Percentiles rank a stretch among this genome's conserved stretches.
These are phyloP conservation scores for Lasaia peninsularis DNA, from an alignment of 1,140 invertebrate species.

Conservation along the genomic window DNA sequence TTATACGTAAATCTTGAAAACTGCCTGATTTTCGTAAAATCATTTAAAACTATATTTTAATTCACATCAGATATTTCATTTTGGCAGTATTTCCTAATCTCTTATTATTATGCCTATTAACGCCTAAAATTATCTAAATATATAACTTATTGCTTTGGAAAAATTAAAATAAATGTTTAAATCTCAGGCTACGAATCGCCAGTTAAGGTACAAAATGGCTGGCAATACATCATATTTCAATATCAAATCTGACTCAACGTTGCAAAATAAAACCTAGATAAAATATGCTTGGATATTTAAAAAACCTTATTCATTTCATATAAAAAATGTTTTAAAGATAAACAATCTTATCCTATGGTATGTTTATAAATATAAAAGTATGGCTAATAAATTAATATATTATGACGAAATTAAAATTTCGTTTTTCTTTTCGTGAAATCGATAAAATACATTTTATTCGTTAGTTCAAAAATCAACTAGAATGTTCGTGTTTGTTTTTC, in stretches of 20 bases:
- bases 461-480: constrained; percentile 40
- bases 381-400: constrained; percentile 71
- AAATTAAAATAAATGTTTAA: constrained; percentile 57
- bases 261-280: constrained; percentile 31
- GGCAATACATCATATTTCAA: constrained; percentile 46
- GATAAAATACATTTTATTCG: constrained; percentile 14
- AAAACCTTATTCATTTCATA: constrained; percentile 72
- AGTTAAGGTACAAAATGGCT: constrained; percentile 46
- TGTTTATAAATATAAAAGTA: constrained; percentile 74
- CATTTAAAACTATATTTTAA: constrained; percentile 31
- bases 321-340: constrained; percentile 71
- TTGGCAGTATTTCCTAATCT: constrained; percentile 64
- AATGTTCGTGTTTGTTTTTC: constrained; percentile 47
- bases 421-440: constrained; percentile 10
- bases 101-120: constrained; percentile 58
- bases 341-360: constrained; percentile 73
- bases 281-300: constrained; percentile 20
- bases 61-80: constrained; percentile 34
- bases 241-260: constrained; percentile 47
- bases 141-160: constrained; percentile 70
- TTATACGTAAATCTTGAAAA: constrained; percentile 11
- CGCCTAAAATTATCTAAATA: constrained; percentile 52
- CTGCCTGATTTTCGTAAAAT: constrained; percentile 42
- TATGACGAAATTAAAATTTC: constrained; percentile 52
- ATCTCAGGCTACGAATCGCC: constrained; percentile 30